These are phyloP conservation scores for Melozone crissalis DNA, from an alignment of 2,113 vertebrate genomes.

Conservation along the genomic window DNA sequence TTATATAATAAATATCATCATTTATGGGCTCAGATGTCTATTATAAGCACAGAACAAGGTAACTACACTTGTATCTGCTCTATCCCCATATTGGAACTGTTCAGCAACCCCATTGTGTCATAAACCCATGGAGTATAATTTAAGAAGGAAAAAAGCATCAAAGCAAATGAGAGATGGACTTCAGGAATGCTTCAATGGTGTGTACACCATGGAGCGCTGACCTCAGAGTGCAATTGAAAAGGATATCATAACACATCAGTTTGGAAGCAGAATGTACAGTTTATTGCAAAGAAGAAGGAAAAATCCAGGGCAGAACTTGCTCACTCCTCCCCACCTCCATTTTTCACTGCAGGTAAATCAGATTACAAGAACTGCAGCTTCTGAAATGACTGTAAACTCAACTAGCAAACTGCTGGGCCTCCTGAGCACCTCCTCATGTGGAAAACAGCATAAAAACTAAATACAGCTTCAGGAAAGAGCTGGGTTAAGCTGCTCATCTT, in stretches of 20 bases:
- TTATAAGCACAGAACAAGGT: neutral
- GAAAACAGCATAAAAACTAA: neutral
- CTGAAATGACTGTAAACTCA: neutral
- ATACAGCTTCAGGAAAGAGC: neutral
- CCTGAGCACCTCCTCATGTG: fast-evolving
- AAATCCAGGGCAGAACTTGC: neutral
- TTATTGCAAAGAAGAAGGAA: neutral
- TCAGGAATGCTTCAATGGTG: neutral
- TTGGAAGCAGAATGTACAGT: neutral
- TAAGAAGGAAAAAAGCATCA: neutral
- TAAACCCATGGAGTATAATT: neutral
- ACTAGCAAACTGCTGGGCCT: neutral
- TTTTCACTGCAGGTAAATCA: neutral
- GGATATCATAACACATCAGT: neutral
- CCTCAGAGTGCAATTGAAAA: neutral
- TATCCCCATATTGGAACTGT: fast-evolving
- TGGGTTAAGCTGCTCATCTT: neutral
- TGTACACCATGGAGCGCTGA: neutral
- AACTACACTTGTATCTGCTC: neutral
- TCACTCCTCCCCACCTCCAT: neutral
- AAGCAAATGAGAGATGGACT: neutral
- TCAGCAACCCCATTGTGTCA: neutral
- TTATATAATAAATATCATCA: neutral
- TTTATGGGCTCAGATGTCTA: neutral
- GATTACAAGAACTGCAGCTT: neutral